phyloP scores from a whole-genome alignment of 2,113 vertebrate species.

The Oncorhynchus clarkii region DNA sequence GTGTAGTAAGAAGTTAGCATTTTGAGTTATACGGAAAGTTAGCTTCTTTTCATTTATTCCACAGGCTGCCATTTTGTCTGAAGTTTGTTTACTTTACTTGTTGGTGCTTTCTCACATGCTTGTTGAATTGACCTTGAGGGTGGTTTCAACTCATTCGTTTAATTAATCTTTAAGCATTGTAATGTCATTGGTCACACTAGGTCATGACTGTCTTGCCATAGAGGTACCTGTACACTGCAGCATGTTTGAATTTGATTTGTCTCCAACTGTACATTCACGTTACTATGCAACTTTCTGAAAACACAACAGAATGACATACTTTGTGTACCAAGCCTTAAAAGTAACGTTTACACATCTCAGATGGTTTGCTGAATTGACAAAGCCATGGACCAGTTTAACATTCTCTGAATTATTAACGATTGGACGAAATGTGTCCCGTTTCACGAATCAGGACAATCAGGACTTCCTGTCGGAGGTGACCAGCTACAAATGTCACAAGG shows the following conservation, averaged over 20 bases:
- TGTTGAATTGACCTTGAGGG: no score
- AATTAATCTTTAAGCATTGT: no score
- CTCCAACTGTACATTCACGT: not conserved
- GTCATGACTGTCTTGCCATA: no score
- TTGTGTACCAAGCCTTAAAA: conserved; percentile 11
- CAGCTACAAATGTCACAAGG: conserved; percentile 59
- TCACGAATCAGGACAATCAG: conserved; percentile 49
- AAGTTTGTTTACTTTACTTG: no score
- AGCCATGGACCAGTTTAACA: conserved; percentile 2
- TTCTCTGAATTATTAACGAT: conserved; percentile 25
- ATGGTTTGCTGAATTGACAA: not conserved
- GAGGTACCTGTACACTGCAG: not conserved
- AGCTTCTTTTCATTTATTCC: no score
- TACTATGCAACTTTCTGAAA: not conserved
- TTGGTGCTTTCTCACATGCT: no score
- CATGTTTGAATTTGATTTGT: not conserved
- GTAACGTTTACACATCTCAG: not conserved
- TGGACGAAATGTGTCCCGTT: conserved; percentile 21
- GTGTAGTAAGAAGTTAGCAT: conserved; percentile 41
- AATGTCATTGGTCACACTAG: no score
- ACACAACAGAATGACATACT: not conserved
- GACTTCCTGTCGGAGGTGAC: conserved; percentile 43
- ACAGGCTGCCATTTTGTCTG: no score
- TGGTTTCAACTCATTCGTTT: no score
- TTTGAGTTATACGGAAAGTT: not conserved